Evolutionary conservation across 2,113 vertebrate genomes (phyloP).

Genomic region (Girardinichthys multiradiatus): DNA sequence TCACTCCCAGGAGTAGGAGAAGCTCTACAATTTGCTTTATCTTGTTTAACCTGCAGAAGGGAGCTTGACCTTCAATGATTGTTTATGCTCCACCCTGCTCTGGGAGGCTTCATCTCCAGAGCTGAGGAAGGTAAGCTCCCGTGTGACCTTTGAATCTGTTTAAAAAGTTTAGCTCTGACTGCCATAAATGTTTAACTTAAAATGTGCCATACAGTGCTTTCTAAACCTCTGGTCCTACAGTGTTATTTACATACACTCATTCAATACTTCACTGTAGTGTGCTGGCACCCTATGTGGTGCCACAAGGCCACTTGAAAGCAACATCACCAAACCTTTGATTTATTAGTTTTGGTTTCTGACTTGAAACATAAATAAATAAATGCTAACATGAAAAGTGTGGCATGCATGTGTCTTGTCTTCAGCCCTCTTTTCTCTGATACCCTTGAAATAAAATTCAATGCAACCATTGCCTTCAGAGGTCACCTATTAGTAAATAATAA

Average conservation of each 20-base stretch:
- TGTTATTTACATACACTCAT: neutral
- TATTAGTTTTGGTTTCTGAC: too few species aligned
- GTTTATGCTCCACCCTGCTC: neutral
- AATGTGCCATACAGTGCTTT: neutral
- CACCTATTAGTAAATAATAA: too few species aligned
- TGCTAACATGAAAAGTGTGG: too few species aligned
- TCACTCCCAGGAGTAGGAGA: too few species aligned
- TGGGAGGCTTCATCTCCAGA: neutral
- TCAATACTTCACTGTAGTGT: neutral
- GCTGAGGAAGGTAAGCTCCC: neutral
- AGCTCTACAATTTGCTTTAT: neutral
- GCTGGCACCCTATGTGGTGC: neutral
- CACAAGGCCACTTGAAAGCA: neutral
- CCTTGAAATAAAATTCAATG: too few species aligned
- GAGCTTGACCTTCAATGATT: constrained; percentile 4
- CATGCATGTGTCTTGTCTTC: too few species aligned
- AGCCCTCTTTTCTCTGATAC: too few species aligned
- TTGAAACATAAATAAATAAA: too few species aligned
- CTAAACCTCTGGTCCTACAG: neutral
- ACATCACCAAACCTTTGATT: too few species aligned
- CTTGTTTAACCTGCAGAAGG: neutral
- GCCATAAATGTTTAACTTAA: neutral
- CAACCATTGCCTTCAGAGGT: too few species aligned
- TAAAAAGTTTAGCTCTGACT: constrained; percentile 1
- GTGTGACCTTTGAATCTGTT: constrained; percentile 6